Conservation (phyloP, 2,113 vertebrate species). For the Benitochromis conjunctus region DNA sequence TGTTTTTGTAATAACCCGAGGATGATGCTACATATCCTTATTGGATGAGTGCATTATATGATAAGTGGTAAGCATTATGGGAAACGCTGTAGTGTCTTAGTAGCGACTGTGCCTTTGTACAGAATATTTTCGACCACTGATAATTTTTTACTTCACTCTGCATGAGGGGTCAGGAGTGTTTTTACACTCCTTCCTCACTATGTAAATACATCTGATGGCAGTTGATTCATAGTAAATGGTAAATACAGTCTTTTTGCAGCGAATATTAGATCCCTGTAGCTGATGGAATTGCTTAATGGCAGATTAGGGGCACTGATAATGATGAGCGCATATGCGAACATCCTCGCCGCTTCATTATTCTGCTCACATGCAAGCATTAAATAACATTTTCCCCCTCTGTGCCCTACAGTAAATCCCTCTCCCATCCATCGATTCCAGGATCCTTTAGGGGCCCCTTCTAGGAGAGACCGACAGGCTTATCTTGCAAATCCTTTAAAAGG, state of each 20-base stretch:
- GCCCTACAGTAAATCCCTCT: slow-evolving; percentile 66
- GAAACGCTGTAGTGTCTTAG: neutral
- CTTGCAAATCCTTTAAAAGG: slow-evolving; percentile 73
- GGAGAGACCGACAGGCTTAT: slow-evolving; percentile 60
- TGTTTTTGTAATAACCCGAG: neutral
- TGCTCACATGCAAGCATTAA: slow-evolving; percentile 52
- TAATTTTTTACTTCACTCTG: neutral
- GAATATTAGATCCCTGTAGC: slow-evolving; percentile 19
- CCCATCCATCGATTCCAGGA: slow-evolving; percentile 66
- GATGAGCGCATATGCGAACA: slow-evolving; percentile 32
- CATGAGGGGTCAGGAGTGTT: neutral
- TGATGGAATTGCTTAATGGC: slow-evolving; percentile 44
- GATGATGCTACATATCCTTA: neutral
- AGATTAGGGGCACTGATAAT: slow-evolving; percentile 64
- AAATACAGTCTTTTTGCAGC: neutral
- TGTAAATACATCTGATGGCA: slow-evolving; percentile 1
- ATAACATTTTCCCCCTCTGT: slow-evolving; percentile 47
- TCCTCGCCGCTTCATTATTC: slow-evolving; percentile 59
- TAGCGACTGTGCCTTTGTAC: neutral
- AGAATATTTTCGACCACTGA: neutral
- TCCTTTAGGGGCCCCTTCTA: slow-evolving; percentile 55
- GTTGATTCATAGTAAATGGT: neutral
- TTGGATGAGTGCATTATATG: neutral
- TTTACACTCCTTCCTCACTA: neutral
- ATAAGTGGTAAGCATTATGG: neutral